Evolutionary conservation across 30 jellyfish, hydroid and myxozoan species (phyloP).

Genomic region (Haliclystus octoradiatus): DNA sequence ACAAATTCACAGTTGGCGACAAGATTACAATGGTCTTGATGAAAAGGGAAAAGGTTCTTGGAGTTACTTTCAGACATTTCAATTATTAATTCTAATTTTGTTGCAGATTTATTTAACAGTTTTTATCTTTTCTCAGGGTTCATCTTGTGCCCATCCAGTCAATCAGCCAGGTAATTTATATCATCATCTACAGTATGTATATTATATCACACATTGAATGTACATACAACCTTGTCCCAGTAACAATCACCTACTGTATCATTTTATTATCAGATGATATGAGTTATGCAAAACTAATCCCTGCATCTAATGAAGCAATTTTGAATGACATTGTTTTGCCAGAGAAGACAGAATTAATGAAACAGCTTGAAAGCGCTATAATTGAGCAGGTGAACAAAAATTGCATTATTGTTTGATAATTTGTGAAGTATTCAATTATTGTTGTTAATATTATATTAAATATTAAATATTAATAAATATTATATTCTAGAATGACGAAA

Average conservation of each 20-base stretch:
- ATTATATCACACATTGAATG: too few species aligned
- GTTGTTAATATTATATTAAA: too few species aligned
- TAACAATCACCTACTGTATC: too few species aligned
- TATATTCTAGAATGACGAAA: constrained; percentile 42
- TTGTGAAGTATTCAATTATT: too few species aligned
- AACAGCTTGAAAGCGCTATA: constrained; percentile 42
- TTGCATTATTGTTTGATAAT: too few species aligned
- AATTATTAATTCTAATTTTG: constrained; percentile 1
- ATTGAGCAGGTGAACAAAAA: constrained; percentile 70
- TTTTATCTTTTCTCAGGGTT: background rate
- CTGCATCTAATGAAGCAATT: constrained; percentile 42
- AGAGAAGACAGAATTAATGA: constrained; percentile 42
- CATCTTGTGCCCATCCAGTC: constrained; percentile 5
- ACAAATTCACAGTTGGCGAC: constrained; percentile 52
- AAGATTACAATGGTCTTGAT: constrained; percentile 51
- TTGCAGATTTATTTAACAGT: background rate
- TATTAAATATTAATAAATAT: too few species aligned
- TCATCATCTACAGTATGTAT: too few species aligned
- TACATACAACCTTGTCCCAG: too few species aligned
- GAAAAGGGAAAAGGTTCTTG: constrained; percentile 67
- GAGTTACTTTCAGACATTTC: too few species aligned
- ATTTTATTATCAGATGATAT: constrained; percentile 29
- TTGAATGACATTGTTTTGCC: constrained; percentile 32
- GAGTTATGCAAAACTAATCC: constrained; percentile 26
- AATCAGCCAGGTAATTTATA: background rate